Evolutionary conservation across 2,888 invertebrate genomes (phyloP), one percentile per base, ranked within the genome.

Genomic region (Cantharis nigra): DNA sequence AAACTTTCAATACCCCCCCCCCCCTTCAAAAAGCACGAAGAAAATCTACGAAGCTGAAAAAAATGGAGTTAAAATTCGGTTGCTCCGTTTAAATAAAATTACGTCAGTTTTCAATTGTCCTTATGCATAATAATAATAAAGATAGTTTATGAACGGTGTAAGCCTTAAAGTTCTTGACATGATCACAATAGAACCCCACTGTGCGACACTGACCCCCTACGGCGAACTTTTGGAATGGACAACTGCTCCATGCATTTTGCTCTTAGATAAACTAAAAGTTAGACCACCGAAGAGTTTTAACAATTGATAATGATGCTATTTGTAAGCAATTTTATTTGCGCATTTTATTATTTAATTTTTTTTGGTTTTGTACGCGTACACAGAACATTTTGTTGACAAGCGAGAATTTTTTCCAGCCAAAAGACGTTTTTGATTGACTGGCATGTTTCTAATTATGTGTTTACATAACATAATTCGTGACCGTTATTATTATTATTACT

Each of bases 101-200:
- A 81, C 81, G 82, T 81, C 83, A 82, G 81, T 72, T 81, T 82
- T 83, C 81, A 83, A 83, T 83, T 82, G 83, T 83, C 81, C 79
- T 79, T 73, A 78, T 75, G 82, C 77, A 83, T 83, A 82, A 81
- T 83, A 81, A 87, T 88, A 87, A 88, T 87, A 87, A 87, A 88
- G 88, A 87, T 88, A 85, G 87, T 88, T 88, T 87, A 88, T 86
- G 87, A 86, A 85, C 85, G 85, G 84, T 84, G 85, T 85, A 83
- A 81, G 82, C 83, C 84, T 82, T 78, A 82, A 84, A 86, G 83
- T 83, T 88, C 88, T 87, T 88, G 88, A 89, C 88, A 87, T 85
- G 83, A 81, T 80, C 84, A 88, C 88, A 89, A 89, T 88, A 87
- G 85, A 83, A 82, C 83, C 88, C 88, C 82, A 83, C 86, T 70